Evolutionary conservation across 1,140 invertebrate genomes (phyloP), one percentile per base, ranked within the genome.

Genomic region (Dendroctonus ponderosae): DNA sequence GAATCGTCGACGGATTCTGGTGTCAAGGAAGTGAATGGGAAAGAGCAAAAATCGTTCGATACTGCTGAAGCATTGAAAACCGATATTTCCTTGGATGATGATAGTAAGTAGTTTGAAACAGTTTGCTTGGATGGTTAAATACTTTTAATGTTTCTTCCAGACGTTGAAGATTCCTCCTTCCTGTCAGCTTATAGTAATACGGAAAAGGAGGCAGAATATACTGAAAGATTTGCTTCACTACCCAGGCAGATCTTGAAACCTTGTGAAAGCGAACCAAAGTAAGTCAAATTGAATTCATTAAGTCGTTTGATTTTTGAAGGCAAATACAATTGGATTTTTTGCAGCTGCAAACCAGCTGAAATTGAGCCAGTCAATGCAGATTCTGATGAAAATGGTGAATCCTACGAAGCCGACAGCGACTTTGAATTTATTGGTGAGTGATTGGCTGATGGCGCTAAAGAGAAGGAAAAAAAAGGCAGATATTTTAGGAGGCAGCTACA

Each of bases 401-500:
- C n/a, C n/a, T n/a, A n/a, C n/a, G 62, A 64, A 56, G 41, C 42
- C 15, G 43, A 39, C 38, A 58, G 44, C n/a, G 38, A 26, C 50
- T 38, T 11, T 3, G 41, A 46, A 46, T 43, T 56, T 41, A 39
- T 44, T 3, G 44, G 44, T 59, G 26, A 67, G 14, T 60, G 38
- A 12, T 26, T 57, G 43, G n/a, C n/a, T 44, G n/a, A n/a, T n/a
- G n/a, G n/a, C n/a, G n/a, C 43, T 7, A 44, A 44, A 44, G 7
- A 44, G n/a, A 44, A 44, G 43, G 43, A n/a, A 51, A 51, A 8
- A 51, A 15, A 51, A 8, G 26, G n/a, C 26, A 12, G 8, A 51
- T 51, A 50, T 58, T 44, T 58, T 70, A 80, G 42, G 74, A 90
- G 89, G 89, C 62, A 90, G 88, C 15, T 92, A 94, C 73, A 92